Evolutionary conservation across 2,797 vertebrate species (phyloP).

Genomic region (Gymnothorax reevesii): DNA sequence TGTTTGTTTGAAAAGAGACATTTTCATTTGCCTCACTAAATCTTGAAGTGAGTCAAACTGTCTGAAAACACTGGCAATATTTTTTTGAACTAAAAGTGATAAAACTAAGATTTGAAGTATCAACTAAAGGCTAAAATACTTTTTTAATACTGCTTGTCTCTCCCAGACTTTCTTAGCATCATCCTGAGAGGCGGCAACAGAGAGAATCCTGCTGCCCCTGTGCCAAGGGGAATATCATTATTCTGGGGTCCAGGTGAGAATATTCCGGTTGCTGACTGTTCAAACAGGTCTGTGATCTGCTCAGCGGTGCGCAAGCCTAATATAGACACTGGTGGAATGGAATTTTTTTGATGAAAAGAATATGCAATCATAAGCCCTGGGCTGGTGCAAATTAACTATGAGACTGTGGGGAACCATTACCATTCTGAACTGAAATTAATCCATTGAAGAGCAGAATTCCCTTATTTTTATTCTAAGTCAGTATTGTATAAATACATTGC

Average conservation of each 20-base stretch:
- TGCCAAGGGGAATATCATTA: conserved; percentile 45
- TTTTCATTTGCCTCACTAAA: no score
- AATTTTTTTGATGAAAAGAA: conserved; percentile 20
- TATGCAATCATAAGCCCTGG: conserved; percentile 39
- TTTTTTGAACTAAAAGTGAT: no score
- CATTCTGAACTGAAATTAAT: not conserved
- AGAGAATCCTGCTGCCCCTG: conserved; percentile 26
- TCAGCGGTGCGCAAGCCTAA: conserved; percentile 39
- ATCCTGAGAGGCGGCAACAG: not conserved
- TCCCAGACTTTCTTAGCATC: not conserved
- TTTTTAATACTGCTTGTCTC: not conserved
- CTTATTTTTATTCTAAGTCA: no score
- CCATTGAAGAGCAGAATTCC: no score
- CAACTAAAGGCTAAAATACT: not conserved
- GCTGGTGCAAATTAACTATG: conserved; percentile 2
- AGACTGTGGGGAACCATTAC: conserved; percentile 24
- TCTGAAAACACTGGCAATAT: no score
- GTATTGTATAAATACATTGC: no score
- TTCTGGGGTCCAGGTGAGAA: conserved; percentile 18
- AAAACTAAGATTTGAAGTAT: no score
- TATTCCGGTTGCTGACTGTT: conserved; percentile 20
- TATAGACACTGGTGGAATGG: conserved; percentile 27
- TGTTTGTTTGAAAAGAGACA: no score
- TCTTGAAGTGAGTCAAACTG: no score
- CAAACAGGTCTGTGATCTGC: conserved; percentile 43